phyloP scores from a whole-genome alignment of 2,113 vertebrate species.

The Larimichthys polyactis region DNA sequence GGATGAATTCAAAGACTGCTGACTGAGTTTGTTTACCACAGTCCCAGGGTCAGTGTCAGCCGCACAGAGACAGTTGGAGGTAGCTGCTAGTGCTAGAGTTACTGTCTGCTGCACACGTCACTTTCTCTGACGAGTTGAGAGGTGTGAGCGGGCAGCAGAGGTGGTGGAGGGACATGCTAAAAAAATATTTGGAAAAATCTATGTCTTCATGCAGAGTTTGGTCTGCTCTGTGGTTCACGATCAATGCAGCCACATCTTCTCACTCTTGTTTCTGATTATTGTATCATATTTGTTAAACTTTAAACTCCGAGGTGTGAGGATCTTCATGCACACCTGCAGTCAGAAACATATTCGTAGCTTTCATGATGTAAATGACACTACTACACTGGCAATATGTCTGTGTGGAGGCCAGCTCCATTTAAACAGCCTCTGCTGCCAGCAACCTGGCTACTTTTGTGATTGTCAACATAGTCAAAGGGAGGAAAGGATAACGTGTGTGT shows the following conservation, averaged over 20 bases:
- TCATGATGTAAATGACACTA: not conserved
- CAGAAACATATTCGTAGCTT: not conserved
- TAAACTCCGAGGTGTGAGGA: not conserved
- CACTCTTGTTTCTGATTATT: too few species aligned
- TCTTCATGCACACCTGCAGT: not conserved
- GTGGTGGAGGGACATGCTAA: not conserved
- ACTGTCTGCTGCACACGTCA: too few species aligned
- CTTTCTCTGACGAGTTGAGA: not conserved
- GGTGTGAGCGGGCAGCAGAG: not conserved
- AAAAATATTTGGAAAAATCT: too few species aligned
- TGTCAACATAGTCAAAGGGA: constrained; percentile 13
- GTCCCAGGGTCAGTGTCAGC: too few species aligned
- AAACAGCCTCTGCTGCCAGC: not conserved
- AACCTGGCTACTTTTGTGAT: constrained; percentile 29
- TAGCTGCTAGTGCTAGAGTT: too few species aligned
- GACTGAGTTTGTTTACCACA: too few species aligned
- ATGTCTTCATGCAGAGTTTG: too few species aligned
- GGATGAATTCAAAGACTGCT: too few species aligned
- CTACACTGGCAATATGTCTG: not conserved
- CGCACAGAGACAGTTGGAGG: too few species aligned
- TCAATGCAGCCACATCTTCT: not conserved
- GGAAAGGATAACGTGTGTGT: constrained; percentile 22
- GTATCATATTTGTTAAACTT: not conserved
- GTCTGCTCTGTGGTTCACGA: not conserved
- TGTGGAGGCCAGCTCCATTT: not conserved